A percentile compares a stretch with the other conserved stretches of the same genome.
These are phyloP conservation scores for Apostichopus parvimensis DNA, from an alignment of 35 echinoderm and acorn worm species.

Conservation along the genomic window DNA sequence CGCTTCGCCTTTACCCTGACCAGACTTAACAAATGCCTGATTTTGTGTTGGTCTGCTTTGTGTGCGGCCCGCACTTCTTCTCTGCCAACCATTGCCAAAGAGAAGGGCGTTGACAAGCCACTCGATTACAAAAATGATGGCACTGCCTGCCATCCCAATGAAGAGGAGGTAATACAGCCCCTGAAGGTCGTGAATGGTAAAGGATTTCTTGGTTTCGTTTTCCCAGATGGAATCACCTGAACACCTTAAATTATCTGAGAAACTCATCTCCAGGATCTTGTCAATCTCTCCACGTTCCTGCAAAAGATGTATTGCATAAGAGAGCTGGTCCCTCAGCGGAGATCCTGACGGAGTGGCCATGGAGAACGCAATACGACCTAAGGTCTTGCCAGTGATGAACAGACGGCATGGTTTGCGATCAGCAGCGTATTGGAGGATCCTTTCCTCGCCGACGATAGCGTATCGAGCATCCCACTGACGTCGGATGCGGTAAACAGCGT, in stretches of 20 bases:
- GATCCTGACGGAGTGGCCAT: slow-evolving; percentile 85
- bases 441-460: slow-evolving; percentile 72
- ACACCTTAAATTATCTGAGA: slow-evolving; percentile 47
- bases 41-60: not conserved
- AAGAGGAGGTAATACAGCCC: slow-evolving; percentile 81
- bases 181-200: slow-evolving; percentile 76
- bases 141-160: slow-evolving; percentile 68
- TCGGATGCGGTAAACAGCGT: slow-evolving; percentile 70
- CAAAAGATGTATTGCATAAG: slow-evolving; percentile 69
- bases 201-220: slow-evolving; percentile 64
- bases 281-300: slow-evolving; percentile 49
- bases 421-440: slow-evolving; percentile 64
- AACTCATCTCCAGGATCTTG: slow-evolving; percentile 48
- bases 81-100: slow-evolving; percentile 6
- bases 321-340: slow-evolving; percentile 81
- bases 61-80: not conserved
- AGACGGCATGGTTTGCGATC: slow-evolving; percentile 72
- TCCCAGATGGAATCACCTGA: slow-evolving; percentile 65
- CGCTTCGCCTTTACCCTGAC: not conserved
- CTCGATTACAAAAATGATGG: slow-evolving; percentile 77
- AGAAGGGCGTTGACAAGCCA: slow-evolving; percentile 21
- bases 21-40: not conserved
- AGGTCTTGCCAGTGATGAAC: slow-evolving; percentile 57
- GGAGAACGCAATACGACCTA: slow-evolving; percentile 63
- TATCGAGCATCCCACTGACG: slow-evolving; percentile 77